Conservation (phyloP, 2,113 vertebrate species). For the Psittacus erithacus region DNA sequence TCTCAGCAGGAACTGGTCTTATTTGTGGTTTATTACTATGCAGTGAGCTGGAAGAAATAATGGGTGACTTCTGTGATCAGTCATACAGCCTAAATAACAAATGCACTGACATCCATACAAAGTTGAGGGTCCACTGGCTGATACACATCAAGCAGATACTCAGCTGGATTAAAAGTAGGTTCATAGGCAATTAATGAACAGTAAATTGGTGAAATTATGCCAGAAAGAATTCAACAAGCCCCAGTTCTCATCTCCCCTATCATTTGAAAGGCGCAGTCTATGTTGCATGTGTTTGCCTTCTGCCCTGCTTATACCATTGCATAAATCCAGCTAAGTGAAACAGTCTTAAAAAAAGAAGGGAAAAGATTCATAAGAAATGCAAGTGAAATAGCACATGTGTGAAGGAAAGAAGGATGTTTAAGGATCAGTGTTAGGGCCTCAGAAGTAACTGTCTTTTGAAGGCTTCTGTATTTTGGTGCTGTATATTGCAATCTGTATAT, state of each 20-base stretch:
- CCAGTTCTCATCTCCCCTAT: neutral
- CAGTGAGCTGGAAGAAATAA: constrained; percentile 35
- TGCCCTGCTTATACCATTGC: neutral
- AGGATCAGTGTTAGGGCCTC: neutral
- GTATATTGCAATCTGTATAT: neutral
- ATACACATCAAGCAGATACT: neutral
- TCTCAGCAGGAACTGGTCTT: constrained; percentile 30
- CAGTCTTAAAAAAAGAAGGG: neutral
- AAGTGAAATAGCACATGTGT: neutral
- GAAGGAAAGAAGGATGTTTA: neutral
- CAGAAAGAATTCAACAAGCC: neutral
- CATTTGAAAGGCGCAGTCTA: neutral
- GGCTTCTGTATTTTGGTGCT: neutral
- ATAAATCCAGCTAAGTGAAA: neutral
- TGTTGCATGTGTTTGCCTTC: neutral
- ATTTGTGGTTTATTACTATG: constrained; percentile 35
- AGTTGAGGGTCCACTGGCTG: neutral
- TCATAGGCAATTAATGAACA: neutral
- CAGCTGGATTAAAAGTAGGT: neutral
- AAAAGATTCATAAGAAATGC: neutral
- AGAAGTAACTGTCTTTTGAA: neutral
- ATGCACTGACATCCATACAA: neutral
- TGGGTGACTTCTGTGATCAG: neutral
- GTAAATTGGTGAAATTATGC: neutral
- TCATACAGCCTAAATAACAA: constrained; percentile 17